Base-by-base conservation (phyloP, 2,797 vertebrate species). In the Enteromius thamalakanensis region DNA sequence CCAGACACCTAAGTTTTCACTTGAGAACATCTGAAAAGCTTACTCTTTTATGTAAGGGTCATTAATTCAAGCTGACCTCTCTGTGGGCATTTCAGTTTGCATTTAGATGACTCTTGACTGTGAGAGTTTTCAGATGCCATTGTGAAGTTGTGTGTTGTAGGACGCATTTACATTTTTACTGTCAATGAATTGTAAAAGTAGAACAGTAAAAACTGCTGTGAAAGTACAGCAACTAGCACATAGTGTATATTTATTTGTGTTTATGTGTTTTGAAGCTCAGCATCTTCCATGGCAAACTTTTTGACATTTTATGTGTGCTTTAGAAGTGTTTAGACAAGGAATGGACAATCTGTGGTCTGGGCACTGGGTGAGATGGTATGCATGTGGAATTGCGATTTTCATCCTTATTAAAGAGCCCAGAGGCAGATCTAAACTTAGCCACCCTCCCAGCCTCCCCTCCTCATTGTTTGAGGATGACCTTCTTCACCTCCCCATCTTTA, bases 301-400 rank as follows among this genome's bases (percentile, higher is more conserved):
- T 72, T 71, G 15, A 71, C n/a, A 26, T 47, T 26, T 23, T 29
- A 10, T 47, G 0, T 55, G 40, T 68, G 67, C 19, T 17, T 81
- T 70, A 17, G 85, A 86, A 40, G 85, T 84, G 86, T 86, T 79
- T 81, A 84, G 51, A 26, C 79, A 80, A 76, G 55, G 58, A 84
- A 12, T 34, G 62, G 87, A 62, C 11, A 68, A 79, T 88, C 88
- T 83, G 86, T 49, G 67, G 85, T 87, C 29, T 47, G 70, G 87
- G 85, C 82, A 86, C 87, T 37, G 81, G 80, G 85, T 87, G 83
- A 84, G 87, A 89, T 80, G 92, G 92, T 88, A 94, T 93, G 92
- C 88, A 84, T 91, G 91, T 89, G 90, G 90, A 93, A 94, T 94
- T 85, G 81, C 77, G 91, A 92, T 91, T 74, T 91, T 92, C 92